Percentiles rank a stretch among this genome's conserved stretches.
phyloP scores from a whole-genome alignment of 2,113 vertebrate species.

The Microtus pennsylvanicus region DNA sequence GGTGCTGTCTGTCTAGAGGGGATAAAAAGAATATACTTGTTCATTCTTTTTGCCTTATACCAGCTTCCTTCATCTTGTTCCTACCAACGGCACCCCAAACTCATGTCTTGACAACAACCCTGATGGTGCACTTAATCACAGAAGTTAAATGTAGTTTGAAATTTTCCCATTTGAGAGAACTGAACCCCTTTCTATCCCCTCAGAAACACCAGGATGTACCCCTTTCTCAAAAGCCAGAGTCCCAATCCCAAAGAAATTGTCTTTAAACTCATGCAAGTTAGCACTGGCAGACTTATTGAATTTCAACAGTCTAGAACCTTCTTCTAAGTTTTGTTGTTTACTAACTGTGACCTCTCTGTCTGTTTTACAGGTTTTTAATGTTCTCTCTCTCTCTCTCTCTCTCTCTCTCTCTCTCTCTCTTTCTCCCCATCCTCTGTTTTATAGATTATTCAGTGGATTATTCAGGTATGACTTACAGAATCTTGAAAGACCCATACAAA shows the following conservation, averaged over 20 bases:
- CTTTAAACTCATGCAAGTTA: background rate
- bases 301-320: no score
- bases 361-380: no score
- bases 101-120: background rate
- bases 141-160: background rate
- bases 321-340: no score
- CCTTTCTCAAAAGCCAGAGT: background rate
- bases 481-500: no score
- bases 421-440: no score
- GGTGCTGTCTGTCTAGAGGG: background rate
- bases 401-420: no score
- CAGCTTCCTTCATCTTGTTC: background rate
- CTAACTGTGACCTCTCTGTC: no score
- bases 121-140: background rate
- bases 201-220: background rate
- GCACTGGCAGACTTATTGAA: background rate
- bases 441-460: no score
- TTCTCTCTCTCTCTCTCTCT: no score
- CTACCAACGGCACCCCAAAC: background rate
- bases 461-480: no score
- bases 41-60: background rate
- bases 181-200: background rate
- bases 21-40: background rate
- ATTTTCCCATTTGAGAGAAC: conserved; percentile 7
- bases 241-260: background rate